Conservation (phyloP, 2,888 invertebrate species). For the Agrochola macilenta region DNA sequence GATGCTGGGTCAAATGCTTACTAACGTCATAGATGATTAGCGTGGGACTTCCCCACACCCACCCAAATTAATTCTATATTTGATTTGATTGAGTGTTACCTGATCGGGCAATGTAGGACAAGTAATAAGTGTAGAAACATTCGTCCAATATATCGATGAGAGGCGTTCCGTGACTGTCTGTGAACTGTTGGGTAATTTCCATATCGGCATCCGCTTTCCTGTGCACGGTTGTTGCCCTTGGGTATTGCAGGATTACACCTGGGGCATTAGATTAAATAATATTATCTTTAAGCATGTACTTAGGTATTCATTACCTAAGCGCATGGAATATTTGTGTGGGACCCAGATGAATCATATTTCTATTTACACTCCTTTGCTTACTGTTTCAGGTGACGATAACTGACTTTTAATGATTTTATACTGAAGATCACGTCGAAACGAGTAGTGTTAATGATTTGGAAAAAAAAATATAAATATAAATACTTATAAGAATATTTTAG, state of each 20-base stretch:
- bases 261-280: slow-evolving; percentile 23
- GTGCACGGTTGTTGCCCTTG: slow-evolving; percentile 63
- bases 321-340: neutral
- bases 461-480: too few relatives aligned
- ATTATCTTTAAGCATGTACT: neutral
- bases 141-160: slow-evolving; percentile 72
- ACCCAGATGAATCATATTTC: neutral
- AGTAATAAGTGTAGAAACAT: slow-evolving; percentile 69
- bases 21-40: neutral
- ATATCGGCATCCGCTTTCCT: slow-evolving; percentile 71
- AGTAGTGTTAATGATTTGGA: too few relatives aligned
- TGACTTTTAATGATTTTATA: too few relatives aligned
- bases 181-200: slow-evolving; percentile 65
- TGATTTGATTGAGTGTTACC: slow-evolving; percentile 63
- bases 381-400: neutral
- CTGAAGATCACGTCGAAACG: too few relatives aligned
- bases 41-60: neutral
- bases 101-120: slow-evolving; percentile 73
- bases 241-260: slow-evolving; percentile 63
- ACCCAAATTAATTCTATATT: neutral
- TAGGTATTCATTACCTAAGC: neutral
- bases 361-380: neutral
- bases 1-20: neutral
- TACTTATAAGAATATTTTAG: too few relatives aligned
- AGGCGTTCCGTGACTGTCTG: slow-evolving; percentile 65